Conservation (phyloP, 2,888 invertebrate genomes). For the Griposia aprilina region DNA sequence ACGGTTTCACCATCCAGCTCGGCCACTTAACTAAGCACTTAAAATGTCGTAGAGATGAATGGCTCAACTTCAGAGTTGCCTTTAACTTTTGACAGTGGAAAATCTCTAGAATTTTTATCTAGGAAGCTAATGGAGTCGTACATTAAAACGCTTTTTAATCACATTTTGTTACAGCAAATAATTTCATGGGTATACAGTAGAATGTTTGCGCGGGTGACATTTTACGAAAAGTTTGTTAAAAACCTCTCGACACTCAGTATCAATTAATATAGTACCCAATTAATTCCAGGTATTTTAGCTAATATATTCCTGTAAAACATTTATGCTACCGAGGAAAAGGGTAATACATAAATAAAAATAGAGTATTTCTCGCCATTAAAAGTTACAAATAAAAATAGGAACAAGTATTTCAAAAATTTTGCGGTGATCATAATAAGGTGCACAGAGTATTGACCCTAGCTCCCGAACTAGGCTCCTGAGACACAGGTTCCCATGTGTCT, state of each 20-base stretch:
- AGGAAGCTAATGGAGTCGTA: slow-evolving; percentile 66
- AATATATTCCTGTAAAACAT: slow-evolving; percentile 2
- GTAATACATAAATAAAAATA: neutral
- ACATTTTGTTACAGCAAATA: slow-evolving; percentile 31
- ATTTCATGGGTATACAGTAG: slow-evolving; percentile 1
- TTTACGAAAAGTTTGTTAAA: slow-evolving; percentile 8
- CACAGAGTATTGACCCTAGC: no score
- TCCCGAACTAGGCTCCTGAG: no score
- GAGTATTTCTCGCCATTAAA: neutral
- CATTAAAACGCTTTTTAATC: slow-evolving; percentile 28
- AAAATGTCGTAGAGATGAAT: slow-evolving; percentile 84
- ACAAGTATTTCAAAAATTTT: no score
- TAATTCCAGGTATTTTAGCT: slow-evolving; percentile 23
- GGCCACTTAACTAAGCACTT: slow-evolving; percentile 82
- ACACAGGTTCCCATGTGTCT: no score
- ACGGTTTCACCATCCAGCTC: slow-evolving; percentile 76
- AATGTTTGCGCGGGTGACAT: slow-evolving; percentile 20
- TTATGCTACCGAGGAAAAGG: neutral
- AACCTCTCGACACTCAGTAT: slow-evolving; percentile 6
- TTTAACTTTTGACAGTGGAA: slow-evolving; percentile 76
- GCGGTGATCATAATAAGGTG: no score
- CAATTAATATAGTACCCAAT: slow-evolving; percentile 21
- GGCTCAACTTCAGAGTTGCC: slow-evolving; percentile 75
- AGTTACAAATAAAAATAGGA: no score
- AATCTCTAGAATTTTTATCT: slow-evolving; percentile 72